Percentiles rank a stretch among this genome's conserved stretches.
Evolutionary conservation across 2,888 invertebrate species (phyloP).

Genomic region (Toxonevra muliebris): DNA sequence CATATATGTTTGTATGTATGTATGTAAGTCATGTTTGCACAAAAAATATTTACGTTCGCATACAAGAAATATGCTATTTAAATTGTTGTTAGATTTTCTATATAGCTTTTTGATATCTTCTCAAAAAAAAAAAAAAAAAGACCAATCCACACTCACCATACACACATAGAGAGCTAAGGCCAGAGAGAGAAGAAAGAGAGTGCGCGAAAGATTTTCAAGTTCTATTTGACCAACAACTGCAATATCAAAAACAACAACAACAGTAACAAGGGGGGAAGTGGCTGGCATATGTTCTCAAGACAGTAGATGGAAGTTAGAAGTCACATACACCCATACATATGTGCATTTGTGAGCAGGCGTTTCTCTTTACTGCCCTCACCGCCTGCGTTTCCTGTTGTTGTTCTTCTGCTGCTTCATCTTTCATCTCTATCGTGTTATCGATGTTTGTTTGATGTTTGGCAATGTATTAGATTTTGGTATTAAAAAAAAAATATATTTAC

Average conservation of each 20-base stretch:
- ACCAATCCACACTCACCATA: too few species aligned
- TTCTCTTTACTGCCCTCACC: neutral
- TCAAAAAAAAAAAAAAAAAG: too few species aligned
- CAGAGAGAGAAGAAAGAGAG: too few species aligned
- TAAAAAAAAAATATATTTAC: conserved; percentile 39
- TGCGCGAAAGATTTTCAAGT: conserved; percentile 15
- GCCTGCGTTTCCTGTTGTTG: too few species aligned
- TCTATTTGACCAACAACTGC: conserved; percentile 15
- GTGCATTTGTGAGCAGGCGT: neutral
- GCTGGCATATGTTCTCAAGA: too few species aligned
- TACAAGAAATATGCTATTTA: conserved; percentile 32
- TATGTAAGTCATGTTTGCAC: conserved; percentile 16
- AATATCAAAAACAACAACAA: conserved; percentile 21
- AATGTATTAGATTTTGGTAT: conserved; percentile 24
- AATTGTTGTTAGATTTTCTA: conserved; percentile 1
- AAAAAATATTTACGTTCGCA: conserved; percentile 18
- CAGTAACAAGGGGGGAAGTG: neutral
- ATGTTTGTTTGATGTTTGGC: neutral
- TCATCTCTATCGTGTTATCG: too few species aligned
- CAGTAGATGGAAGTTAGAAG: too few species aligned
- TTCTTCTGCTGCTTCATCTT: too few species aligned
- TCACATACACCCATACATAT: neutral
- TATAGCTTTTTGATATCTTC: neutral
- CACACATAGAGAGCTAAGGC: too few species aligned
- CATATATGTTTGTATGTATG: conserved; percentile 5